phyloP scores from a whole-genome alignment of 1,140 invertebrate species.

The Stratiolaelaps scimitus region DNA sequence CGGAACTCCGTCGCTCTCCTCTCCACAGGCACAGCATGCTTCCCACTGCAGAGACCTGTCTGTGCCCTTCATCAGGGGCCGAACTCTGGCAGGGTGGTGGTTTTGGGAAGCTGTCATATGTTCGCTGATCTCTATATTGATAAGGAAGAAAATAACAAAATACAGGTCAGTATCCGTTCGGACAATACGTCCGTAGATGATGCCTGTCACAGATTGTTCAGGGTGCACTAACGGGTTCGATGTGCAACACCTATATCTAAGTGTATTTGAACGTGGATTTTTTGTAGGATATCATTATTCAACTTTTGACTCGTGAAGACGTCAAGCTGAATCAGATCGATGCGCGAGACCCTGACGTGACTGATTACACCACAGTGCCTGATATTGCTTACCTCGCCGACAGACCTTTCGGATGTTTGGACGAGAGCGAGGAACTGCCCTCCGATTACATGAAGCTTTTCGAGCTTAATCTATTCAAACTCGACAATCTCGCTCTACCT shows the following conservation, averaged over 20 bases:
- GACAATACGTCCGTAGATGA: conserved; percentile 11
- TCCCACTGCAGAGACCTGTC: conserved; percentile 81
- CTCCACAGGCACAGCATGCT: conserved; percentile 79
- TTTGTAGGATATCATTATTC: conserved; percentile 65
- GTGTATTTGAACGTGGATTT: conserved; percentile 15
- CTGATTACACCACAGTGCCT: conserved; percentile 80
- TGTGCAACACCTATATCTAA: not conserved
- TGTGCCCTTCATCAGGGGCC: conserved; percentile 61
- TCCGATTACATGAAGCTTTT: conserved; percentile 69
- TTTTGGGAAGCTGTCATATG: conserved; percentile 50
- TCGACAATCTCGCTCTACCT: conserved; percentile 71
- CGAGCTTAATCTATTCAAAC: conserved; percentile 68
- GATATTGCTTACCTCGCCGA: conserved; percentile 71
- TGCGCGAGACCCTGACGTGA: conserved; percentile 85
- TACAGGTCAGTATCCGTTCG: conserved; percentile 46
- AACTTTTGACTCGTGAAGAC: conserved; percentile 59
- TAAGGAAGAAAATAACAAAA: conserved; percentile 81
- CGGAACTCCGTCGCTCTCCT: conserved; percentile 73
- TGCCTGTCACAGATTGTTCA: conserved; percentile 15
- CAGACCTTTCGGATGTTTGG: conserved; percentile 65
- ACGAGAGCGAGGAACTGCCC: conserved; percentile 64
- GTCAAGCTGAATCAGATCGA: conserved; percentile 62
- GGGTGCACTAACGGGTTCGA: not conserved
- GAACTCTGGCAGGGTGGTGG: conserved; percentile 51
- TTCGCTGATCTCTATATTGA: conserved; percentile 67